A percentile compares a stretch with the other conserved stretches of the same genome.
These are phyloP conservation scores for Crotalus viridis DNA, from an alignment of 2,113 vertebrate genomes.

Conservation along the genomic window DNA sequence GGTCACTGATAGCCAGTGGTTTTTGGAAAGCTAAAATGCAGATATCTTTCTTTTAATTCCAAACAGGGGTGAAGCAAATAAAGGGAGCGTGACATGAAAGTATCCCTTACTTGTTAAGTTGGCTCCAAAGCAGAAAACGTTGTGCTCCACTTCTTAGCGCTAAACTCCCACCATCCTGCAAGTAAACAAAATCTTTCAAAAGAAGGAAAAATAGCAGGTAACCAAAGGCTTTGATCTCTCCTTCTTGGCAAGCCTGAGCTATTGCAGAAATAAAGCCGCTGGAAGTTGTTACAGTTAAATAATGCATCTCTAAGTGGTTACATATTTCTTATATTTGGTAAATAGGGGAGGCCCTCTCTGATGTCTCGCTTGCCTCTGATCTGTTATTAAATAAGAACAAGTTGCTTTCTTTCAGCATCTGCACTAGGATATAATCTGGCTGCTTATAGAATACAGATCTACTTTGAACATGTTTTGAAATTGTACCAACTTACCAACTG, in stretches of 20 bases:
- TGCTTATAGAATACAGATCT: neutral
- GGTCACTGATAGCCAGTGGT: neutral
- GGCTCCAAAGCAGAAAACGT: neutral
- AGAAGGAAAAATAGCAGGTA: neutral
- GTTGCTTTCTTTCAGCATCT: neutral
- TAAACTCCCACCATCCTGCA: neutral
- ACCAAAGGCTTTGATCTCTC: neutral
- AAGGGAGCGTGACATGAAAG: too few species aligned
- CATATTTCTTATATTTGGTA: neutral
- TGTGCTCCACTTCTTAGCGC: neutral
- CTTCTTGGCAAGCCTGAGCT: neutral
- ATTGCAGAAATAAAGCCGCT: neutral
- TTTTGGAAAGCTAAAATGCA: neutral
- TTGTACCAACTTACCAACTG: neutral
- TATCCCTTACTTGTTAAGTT: neutral
- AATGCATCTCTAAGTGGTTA: neutral
- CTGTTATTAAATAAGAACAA: neutral
- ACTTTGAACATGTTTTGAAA: neutral
- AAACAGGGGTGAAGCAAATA: neutral
- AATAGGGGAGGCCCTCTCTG: neutral
- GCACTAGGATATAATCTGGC: neutral
- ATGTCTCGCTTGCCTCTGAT: neutral
- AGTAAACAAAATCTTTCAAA: neutral
- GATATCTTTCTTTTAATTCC: neutral
- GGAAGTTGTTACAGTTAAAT: too few species aligned